Percentiles rank a stretch among this genome's conserved stretches.
phyloP scores from a whole-genome alignment of 2,113 vertebrate genomes.

The Sander lucioperca region DNA sequence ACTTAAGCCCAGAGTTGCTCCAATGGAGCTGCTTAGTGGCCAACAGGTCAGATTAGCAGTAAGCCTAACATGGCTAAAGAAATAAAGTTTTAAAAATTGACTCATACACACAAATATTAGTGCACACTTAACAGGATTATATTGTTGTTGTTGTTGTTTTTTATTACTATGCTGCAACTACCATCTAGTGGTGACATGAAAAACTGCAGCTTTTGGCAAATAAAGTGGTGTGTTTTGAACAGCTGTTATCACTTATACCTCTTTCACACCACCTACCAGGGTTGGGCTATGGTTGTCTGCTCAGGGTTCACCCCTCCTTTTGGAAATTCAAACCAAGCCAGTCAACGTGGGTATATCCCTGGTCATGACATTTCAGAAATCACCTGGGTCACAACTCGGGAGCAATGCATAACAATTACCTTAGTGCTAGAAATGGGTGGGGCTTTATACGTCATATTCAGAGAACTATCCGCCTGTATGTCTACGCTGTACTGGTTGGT shows the following conservation, averaged over 20 bases:
- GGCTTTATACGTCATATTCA: too few species aligned
- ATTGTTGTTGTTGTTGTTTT: background rate
- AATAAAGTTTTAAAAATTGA: background rate
- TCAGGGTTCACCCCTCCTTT: too few species aligned
- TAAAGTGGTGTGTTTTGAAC: background rate
- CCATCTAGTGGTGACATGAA: slow-evolving; percentile 46
- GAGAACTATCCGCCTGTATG: too few species aligned
- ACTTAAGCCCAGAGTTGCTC: background rate
- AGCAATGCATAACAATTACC: too few species aligned
- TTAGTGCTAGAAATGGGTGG: too few species aligned
- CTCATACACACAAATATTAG: background rate
- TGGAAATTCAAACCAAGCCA: too few species aligned
- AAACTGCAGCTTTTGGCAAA: background rate
- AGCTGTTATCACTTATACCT: background rate
- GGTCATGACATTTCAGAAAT: too few species aligned
- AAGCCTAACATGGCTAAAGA: background rate
- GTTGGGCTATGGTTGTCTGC: too few species aligned
- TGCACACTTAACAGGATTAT: background rate
- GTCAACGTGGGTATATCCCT: too few species aligned
- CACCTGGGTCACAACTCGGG: too few species aligned
- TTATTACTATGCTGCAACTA: background rate
- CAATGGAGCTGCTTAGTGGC: background rate
- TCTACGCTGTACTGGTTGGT: too few species aligned
- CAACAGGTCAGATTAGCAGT: background rate
- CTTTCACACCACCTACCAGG: too few species aligned